Base-by-base conservation (phyloP, 1,140 invertebrate genomes). In the Protaetia brevitarsis region DNA sequence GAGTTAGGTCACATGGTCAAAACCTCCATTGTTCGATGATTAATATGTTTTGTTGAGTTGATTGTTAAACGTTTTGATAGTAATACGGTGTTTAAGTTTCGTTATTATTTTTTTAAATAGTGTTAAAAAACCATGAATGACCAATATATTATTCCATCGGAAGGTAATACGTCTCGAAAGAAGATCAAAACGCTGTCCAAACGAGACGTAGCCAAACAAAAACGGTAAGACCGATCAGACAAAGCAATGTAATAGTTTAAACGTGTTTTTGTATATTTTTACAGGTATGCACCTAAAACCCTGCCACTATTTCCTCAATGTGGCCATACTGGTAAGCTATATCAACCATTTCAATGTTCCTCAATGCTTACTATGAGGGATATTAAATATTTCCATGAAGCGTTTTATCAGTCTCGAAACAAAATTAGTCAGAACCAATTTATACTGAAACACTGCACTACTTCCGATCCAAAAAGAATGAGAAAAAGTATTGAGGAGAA, bases 231-330 rank as follows among this genome's bases (percentile, higher is more conserved):
- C 31, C 31, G 31, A 34, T 34, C 31, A 34, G 31, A 34, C 31
- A 34, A 34, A 34, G 31, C 31, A 34, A 34, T 34, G 31, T 34
- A 34, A 51, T 51, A 51, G 45, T 51, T 51, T 51, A 51, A 51
- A 51, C 45, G 21, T 51, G n/a, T 51, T 51, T 51, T 51, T 51
- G 45, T 51, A 51, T 51, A 51, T 51, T 2, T 59, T 59, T 59
- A 27, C 27, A 59, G 57, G 57, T 59, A 59, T 59, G 57, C 21
- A 27, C 57, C 57, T 27, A 23, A 29, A 59, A 23, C 21, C 27
- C 27, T 59, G 27, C 57, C 57, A 27, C 11, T 59, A 59, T 59
- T 28, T 59, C 57, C 57, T 2, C 57, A 27, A 51, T 59, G 57
- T 59, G 57, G 57, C 21, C 57, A 29, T 59, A 29, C 57, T 59